phyloP scores from a whole-genome alignment of 1,140 invertebrate species.

The Drosophila ogumai region DNA sequence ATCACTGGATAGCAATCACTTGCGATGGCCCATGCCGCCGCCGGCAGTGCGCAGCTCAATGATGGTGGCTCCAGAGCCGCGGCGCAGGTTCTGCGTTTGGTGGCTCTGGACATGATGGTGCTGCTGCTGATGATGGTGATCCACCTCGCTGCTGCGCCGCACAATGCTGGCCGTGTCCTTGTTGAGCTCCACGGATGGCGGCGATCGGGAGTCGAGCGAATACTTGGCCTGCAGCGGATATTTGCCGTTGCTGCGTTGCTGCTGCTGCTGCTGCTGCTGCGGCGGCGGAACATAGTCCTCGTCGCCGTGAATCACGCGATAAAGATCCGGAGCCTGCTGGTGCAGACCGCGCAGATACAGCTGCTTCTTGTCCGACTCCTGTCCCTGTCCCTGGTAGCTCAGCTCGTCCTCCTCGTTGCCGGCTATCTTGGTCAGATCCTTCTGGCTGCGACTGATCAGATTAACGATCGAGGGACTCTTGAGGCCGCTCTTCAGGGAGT shows the following conservation, averaged over 20 bases:
- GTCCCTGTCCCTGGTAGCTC: constrained; percentile 25
- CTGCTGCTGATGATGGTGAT: constrained; percentile 40
- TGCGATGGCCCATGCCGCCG: constrained; percentile 42
- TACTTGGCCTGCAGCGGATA: constrained; percentile 73
- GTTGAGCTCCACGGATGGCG: constrained; percentile 79
- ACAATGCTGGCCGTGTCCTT: constrained; percentile 85
- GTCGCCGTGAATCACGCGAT: constrained; percentile 87
- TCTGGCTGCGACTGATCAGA: constrained; percentile 92
- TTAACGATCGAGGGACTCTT: constrained; percentile 94
- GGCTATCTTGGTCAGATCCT: constrained; percentile 87
- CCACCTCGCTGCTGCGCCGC: constrained; percentile 87
- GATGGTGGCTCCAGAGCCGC: constrained; percentile 64
- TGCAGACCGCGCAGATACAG: constrained; percentile 90
- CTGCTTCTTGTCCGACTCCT: constrained; percentile 87
- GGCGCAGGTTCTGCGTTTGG: constrained; percentile 65
- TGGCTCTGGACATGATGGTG: constrained; percentile 43
- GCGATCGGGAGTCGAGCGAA: constrained; percentile 71
- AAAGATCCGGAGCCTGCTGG: constrained; percentile 91
- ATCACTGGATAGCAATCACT: constrained; percentile 25
- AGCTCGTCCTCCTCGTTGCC: constrained; percentile 47
- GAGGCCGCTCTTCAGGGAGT: constrained; percentile 86
- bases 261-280: neutral
- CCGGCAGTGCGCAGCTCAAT: constrained; percentile 58
- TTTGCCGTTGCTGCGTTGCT: constrained; percentile 35
- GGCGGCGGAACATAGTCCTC: constrained; percentile 50